Evolutionary conservation across 2,888 invertebrate genomes (phyloP).

Genomic region (Crossocerus cetratus): DNA sequence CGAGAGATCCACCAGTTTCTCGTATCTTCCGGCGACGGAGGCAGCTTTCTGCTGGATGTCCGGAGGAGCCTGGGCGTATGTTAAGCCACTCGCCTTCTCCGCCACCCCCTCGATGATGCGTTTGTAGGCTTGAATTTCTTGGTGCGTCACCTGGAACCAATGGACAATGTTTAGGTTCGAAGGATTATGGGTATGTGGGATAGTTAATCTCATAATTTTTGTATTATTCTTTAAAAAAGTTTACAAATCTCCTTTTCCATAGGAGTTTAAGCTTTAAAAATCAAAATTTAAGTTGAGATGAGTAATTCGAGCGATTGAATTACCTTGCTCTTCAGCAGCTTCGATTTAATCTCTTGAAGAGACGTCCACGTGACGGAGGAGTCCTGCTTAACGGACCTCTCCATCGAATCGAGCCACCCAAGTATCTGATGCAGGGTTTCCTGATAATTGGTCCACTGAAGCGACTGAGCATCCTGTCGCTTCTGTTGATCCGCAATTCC

Average conservation of each 20-base stretch:
- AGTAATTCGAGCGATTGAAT: constrained; percentile 12
- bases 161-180: too few relatives aligned
- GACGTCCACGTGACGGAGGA: constrained; percentile 86
- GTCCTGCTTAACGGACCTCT: constrained; percentile 85
- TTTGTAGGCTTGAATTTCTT: constrained; percentile 94
- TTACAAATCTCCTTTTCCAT: too few relatives aligned
- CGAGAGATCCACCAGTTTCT: constrained; percentile 83
- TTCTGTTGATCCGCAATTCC: constrained; percentile 91
- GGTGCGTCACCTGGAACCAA: constrained; percentile 82
- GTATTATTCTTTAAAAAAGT: too few relatives aligned
- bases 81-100: constrained; percentile 88
- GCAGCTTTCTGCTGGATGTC: constrained; percentile 85
- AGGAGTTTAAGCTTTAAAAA: too few relatives aligned
- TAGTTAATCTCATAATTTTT: too few relatives aligned
- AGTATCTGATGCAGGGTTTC: constrained; percentile 90
- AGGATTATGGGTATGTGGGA: too few relatives aligned
- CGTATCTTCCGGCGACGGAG: constrained; percentile 87
- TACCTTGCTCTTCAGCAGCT: constrained; percentile 88
- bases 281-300: not conserved
- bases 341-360: constrained; percentile 90
- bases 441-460: constrained; percentile 91
- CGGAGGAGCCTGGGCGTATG: constrained; percentile 77
- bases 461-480: constrained; percentile 88
- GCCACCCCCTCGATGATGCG: constrained; percentile 92
- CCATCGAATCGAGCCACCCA: constrained; percentile 92